Evolutionary conservation across 1,140 invertebrate genomes (phyloP).

Genomic region (Leptinotarsa defecta): DNA sequence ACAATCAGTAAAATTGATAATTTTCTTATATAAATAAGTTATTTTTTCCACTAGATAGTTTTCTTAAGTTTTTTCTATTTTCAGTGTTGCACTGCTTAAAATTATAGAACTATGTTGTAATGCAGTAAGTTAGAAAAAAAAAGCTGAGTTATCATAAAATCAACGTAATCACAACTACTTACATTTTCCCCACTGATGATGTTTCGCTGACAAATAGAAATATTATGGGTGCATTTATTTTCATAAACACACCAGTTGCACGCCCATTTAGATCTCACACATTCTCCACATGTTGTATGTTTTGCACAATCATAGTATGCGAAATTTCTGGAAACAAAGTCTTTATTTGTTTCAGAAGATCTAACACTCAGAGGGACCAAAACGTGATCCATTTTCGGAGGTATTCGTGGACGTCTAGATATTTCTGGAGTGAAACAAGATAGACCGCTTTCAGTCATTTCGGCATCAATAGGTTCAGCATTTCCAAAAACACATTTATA

Average conservation of each 20-base stretch:
- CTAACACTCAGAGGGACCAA: slow-evolving; percentile 90
- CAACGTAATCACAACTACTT: slow-evolving; percentile 48
- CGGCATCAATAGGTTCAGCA: slow-evolving; percentile 83
- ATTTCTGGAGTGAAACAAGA: slow-evolving; percentile 84
- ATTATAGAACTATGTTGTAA: too few relatives aligned
- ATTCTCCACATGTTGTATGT: slow-evolving; percentile 84
- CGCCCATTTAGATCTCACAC: slow-evolving; percentile 86
- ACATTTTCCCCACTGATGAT: slow-evolving; percentile 84
- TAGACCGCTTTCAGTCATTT: slow-evolving; percentile 78
- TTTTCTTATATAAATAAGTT: too few relatives aligned
- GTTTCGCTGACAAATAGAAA: slow-evolving; percentile 76
- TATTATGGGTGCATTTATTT: slow-evolving; percentile 90
- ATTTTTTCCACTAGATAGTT: too few relatives aligned
- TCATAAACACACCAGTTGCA: slow-evolving; percentile 97
- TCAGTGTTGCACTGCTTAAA: too few relatives aligned
- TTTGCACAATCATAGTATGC: slow-evolving; percentile 92
- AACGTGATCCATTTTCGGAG: slow-evolving; percentile 83
- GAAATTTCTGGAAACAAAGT: slow-evolving; percentile 92
- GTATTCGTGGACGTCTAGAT: slow-evolving; percentile 76
- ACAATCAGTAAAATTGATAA: too few relatives aligned
- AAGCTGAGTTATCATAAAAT: background rate
- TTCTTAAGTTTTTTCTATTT: too few relatives aligned
- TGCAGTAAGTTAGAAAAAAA: background rate
- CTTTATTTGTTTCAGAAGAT: slow-evolving; percentile 91
- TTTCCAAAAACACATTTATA: slow-evolving; percentile 93